A percentile compares a stretch with the other conserved stretches of the same genome.
Evolutionary conservation across 2,113 vertebrate genomes (phyloP).

Genomic region (Pelobates fuscus): DNA sequence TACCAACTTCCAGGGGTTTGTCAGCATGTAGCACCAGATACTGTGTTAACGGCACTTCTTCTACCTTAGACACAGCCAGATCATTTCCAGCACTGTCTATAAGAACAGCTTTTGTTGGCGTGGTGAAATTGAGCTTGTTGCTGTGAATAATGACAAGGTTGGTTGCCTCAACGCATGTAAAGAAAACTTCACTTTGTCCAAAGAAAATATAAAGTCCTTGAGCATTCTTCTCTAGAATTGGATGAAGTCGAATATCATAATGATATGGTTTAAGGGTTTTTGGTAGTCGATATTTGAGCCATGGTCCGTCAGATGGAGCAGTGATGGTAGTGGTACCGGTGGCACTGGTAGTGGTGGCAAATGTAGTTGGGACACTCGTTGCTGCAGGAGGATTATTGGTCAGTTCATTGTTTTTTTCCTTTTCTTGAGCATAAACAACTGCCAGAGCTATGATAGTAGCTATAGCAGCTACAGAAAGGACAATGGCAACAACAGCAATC

Average conservation of each 20-base stretch:
- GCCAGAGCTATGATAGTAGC: slow-evolving; percentile 82
- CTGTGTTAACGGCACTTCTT: slow-evolving; percentile 72
- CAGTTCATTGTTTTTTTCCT: slow-evolving; percentile 56
- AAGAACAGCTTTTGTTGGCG: fast-evolving
- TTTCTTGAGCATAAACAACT: slow-evolving; percentile 79
- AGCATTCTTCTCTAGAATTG: slow-evolving; percentile 60
- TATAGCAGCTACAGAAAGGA: slow-evolving; percentile 65
- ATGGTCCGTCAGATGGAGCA: slow-evolving; percentile 50
- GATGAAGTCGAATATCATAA: slow-evolving; percentile 80
- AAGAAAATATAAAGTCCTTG: slow-evolving; percentile 74
- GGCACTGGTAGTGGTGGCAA: fast-evolving
- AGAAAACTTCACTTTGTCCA: slow-evolving; percentile 74
- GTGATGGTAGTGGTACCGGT: neutral
- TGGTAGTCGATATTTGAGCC: slow-evolving; percentile 84
- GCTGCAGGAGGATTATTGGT: neutral
- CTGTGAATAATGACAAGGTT: slow-evolving; percentile 86
- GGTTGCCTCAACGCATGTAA: slow-evolving; percentile 72
- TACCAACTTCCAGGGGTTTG: slow-evolving; percentile 41
- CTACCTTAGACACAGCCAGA: slow-evolving; percentile 58
- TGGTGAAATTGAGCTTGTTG: slow-evolving; percentile 81
- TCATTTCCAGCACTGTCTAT: neutral
- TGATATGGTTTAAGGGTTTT: slow-evolving; percentile 63
- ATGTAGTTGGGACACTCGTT: fast-evolving
- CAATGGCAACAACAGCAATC: slow-evolving; percentile 64
- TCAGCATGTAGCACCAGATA: slow-evolving; percentile 80